These are phyloP conservation scores for Heterotilapia buettikoferi DNA, from an alignment of 2,113 vertebrate genomes.

Conservation along the genomic window DNA sequence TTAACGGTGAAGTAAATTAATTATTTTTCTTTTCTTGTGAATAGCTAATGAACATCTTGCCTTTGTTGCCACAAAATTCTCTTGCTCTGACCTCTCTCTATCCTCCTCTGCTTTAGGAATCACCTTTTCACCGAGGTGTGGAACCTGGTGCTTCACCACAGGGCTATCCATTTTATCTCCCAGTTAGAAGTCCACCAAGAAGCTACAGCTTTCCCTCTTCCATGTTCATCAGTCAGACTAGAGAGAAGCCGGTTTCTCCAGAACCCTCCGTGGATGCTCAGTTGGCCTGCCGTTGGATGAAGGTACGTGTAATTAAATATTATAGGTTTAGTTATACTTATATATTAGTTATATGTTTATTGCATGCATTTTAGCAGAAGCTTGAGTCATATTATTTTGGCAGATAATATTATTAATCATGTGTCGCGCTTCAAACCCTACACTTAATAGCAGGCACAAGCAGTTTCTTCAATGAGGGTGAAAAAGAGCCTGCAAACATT, in stretches of 20 bases:
- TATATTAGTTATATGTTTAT: background rate
- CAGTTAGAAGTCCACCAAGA: slow-evolving; percentile 71
- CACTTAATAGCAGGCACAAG: background rate
- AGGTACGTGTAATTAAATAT: slow-evolving; percentile 71
- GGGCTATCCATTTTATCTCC: slow-evolving; percentile 84
- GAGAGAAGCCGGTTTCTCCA: slow-evolving; percentile 78
- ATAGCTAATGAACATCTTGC: background rate
- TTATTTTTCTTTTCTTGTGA: background rate
- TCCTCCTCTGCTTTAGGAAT: slow-evolving; percentile 68
- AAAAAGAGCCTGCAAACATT: background rate
- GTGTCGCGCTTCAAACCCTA: background rate
- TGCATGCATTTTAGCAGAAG: background rate
- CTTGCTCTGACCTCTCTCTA: background rate
- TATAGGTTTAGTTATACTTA: background rate
- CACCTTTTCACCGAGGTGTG: slow-evolving; percentile 71
- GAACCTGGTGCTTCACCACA: slow-evolving; percentile 77
- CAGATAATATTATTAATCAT: background rate
- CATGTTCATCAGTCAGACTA: slow-evolving; percentile 73
- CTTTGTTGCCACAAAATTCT: background rate
- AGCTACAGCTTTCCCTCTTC: slow-evolving; percentile 80
- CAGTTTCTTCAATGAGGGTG: background rate
- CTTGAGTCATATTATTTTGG: background rate
- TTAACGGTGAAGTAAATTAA: background rate
- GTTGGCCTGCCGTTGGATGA: slow-evolving; percentile 87
- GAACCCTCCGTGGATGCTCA: slow-evolving; percentile 81